phyloP scores from a whole-genome alignment of 2,888 invertebrate species.

The Drosophila macrothrix region DNA sequence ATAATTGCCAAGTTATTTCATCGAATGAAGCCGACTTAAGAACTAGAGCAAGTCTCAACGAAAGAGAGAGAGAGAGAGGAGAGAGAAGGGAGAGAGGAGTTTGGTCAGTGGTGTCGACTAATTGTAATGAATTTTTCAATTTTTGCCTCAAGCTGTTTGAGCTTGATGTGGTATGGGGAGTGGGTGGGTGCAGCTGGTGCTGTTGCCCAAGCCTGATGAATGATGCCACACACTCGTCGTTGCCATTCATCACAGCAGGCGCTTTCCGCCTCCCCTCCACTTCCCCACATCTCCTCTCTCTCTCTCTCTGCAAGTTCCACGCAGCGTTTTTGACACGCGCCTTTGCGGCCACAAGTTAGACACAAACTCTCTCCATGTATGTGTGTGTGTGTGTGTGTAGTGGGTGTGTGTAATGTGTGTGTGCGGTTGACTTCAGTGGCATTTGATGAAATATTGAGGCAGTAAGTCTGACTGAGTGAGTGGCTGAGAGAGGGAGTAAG shows the following conservation, averaged over 20 bases:
- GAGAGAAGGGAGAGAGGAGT: constrained; percentile 2
- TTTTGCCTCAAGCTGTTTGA: constrained; percentile 36
- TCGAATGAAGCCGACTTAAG: constrained; percentile 1
- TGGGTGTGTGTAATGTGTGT: constrained; percentile 12
- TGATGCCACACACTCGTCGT: constrained; percentile 71
- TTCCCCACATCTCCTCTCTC: constrained; percentile 19
- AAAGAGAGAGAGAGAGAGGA: no score
- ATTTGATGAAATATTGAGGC: constrained; percentile 59
- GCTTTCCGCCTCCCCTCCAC: background rate
- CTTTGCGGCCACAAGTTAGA: constrained; percentile 67
- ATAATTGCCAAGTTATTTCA: constrained; percentile 63
- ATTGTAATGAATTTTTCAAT: constrained; percentile 80
- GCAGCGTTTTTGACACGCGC: constrained; percentile 56
- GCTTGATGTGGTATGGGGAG: background rate
- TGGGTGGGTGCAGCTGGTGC: background rate
- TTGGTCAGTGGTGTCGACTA: constrained; percentile 65
- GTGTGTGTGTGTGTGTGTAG: constrained; percentile 4
- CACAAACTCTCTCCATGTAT: constrained; percentile 9
- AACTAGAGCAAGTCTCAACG: background rate
- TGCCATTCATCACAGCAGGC: constrained; percentile 75
- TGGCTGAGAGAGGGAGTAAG: background rate
- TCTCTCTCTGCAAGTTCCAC: constrained; percentile 10
- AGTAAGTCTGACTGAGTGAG: constrained; percentile 4
- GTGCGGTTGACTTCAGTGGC: constrained; percentile 59
- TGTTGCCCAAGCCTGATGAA: constrained; percentile 62